Base-by-base conservation (phyloP, 2,888 invertebrate species). In the Drosophila barbarae region DNA sequence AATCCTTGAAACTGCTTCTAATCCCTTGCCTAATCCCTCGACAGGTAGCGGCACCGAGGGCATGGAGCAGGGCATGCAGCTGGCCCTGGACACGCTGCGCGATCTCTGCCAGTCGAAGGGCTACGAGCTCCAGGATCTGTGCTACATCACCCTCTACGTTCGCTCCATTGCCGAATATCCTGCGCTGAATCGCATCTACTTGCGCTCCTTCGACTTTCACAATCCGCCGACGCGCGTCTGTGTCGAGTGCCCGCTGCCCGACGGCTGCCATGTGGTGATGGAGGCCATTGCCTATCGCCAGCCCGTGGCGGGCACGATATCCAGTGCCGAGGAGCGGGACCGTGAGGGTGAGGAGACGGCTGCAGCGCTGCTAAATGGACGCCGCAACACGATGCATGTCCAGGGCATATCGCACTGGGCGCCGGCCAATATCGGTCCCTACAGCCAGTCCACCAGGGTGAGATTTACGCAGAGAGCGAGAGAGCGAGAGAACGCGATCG, bases 401-500 rank as follows among this genome's bases (percentile, higher is more conserved):
- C 98, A 98, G 90, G 95, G 97, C 69, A 93, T 98, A 80, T 98
- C 97, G 30, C 97, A 98, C 89, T 98, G 98, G 98, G 97, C 98
- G n/a, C 98, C 98, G 0, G 97, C 98, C 66, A 98, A 97, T 88
- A 98, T 98, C 80, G 98, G 98, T 46, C 98, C 98, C 7, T 98
- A 98, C 88, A 98, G 98, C 87, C 98, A 98, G 90, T 95, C 96
- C 3, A 93, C 95, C 66, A 93, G 94, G 91, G 96, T 96, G 89
- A 89, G 90, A 84, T 47, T 8, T 1, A 13, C 18, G 18, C 18
- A 18, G 18, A 1, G 18, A 18, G n/a, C n/a, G 18, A 18, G 18
- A 18, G 18, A 26, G n/a, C 15, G 36, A 9, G 23, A 23, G 23
- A 23, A 5, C 23, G 23, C 23, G 4, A 23, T 23, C 3, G 3